Percentiles rank a stretch among this genome's conserved stretches.
These are phyloP conservation scores for Phyllostomus discolor DNA, from an alignment of 2,113 vertebrate species.

Conservation along the genomic window DNA sequence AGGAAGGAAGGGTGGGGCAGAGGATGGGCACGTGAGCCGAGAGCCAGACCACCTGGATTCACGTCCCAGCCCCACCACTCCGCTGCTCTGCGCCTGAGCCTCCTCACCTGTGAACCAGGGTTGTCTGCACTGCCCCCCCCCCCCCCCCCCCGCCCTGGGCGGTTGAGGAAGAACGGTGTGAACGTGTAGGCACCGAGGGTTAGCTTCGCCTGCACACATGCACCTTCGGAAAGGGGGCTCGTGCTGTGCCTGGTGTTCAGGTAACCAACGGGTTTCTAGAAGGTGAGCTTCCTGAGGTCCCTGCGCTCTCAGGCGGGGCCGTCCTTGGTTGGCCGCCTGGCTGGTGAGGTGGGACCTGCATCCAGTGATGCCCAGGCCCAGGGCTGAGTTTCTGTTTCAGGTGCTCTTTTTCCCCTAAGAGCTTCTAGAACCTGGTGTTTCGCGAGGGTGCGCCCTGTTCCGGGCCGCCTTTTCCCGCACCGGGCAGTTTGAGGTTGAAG, in stretches of 20 bases:
- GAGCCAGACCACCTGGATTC: not conserved
- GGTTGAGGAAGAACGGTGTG: not conserved
- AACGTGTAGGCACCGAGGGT: not conserved
- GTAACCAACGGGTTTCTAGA: not conserved
- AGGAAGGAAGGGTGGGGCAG: not conserved
- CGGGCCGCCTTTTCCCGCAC: not conserved
- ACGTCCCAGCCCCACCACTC: rapidly evolving
- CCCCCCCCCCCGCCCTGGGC: rapidly evolving
- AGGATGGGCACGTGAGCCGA: too few relatives aligned
- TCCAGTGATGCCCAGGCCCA: not conserved
- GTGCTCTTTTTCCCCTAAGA: not conserved
- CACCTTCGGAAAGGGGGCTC: not conserved
- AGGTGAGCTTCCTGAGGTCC: not conserved
- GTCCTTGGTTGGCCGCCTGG: not conserved
- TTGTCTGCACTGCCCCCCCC: not conserved
- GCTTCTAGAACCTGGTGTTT: not conserved
- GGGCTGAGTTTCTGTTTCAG: not conserved
- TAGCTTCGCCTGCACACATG: not conserved
- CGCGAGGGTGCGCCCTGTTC: not conserved
- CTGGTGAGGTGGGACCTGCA: not conserved
- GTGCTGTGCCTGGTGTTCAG: not conserved
- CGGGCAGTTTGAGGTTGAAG: not conserved
- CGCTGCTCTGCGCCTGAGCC: not conserved
- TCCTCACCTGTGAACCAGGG: not conserved
- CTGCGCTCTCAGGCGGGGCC: not conserved